Conservation (phyloP, 2,888 invertebrate species). For the Sturmia bella region DNA sequence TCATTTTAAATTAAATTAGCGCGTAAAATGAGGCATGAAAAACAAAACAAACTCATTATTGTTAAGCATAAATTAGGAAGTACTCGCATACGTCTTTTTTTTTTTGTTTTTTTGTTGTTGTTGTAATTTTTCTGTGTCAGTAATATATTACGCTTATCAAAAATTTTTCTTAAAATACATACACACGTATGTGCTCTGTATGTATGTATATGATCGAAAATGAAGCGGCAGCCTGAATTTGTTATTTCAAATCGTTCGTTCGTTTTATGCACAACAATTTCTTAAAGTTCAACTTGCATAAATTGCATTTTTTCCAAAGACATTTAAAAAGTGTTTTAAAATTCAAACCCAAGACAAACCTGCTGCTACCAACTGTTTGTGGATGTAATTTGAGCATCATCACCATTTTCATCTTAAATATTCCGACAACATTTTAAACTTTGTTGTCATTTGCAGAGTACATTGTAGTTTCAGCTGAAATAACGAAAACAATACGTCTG, state of each 20-base stretch:
- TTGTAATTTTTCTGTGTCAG: too few species aligned
- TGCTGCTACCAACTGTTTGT: conserved; percentile 17
- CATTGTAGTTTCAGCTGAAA: conserved; percentile 37
- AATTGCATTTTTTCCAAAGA: background rate
- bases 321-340: conserved; percentile 18
- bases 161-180: background rate
- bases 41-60: too few species aligned
- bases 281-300: conserved; percentile 12
- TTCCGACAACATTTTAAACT: conserved; percentile 35
- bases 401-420: conserved; percentile 23
- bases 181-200: background rate
- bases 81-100: too few species aligned
- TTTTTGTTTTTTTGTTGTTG: background rate
- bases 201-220: too few species aligned
- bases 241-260: too few species aligned
- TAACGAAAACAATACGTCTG: conserved; percentile 22
- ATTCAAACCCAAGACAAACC: background rate
- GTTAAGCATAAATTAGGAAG: too few species aligned
- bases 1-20: too few species aligned
- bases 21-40: too few species aligned
- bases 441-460: conserved; percentile 42
- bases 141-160: background rate
- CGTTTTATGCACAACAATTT: background rate
- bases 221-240: too few species aligned
- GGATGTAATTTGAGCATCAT: conserved; percentile 23